A percentile compares a stretch with the other conserved stretches of the same genome.
Evolutionary conservation across 2,888 invertebrate genomes (phyloP).

Genomic region (Cordilura impudica): DNA sequence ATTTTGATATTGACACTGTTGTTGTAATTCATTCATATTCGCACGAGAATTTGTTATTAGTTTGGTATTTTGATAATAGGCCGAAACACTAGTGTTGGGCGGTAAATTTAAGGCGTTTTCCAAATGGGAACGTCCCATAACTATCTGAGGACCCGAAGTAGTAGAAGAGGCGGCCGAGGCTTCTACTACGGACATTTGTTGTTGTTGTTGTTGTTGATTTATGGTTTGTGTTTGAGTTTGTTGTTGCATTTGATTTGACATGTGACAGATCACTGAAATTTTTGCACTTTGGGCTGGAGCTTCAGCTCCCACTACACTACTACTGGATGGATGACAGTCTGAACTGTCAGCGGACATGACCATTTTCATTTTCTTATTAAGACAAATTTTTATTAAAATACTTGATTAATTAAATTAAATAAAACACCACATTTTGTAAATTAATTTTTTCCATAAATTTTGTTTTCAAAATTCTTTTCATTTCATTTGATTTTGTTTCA

Average conservation of each 20-base stretch:
- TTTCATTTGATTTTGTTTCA: slow-evolving; percentile 16
- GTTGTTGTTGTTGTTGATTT: slow-evolving; percentile 6
- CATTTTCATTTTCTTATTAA: slow-evolving; percentile 71
- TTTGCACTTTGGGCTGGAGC: slow-evolving; percentile 65
- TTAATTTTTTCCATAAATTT: slow-evolving; percentile 18
- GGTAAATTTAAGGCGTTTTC: slow-evolving; percentile 76
- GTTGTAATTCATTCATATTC: slow-evolving; percentile 47
- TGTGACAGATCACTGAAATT: slow-evolving; percentile 73
- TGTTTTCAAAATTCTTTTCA: slow-evolving; percentile 1
- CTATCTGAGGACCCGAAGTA: slow-evolving; percentile 64
- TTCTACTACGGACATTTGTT: slow-evolving; percentile 46
- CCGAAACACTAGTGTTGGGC: slow-evolving; percentile 75
- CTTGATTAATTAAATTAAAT: not conserved
- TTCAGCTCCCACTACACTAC: slow-evolving; percentile 65
- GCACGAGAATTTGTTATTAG: slow-evolving; percentile 58
- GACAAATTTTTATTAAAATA: not conserved
- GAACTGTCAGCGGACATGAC: slow-evolving; percentile 78
- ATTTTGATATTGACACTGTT: slow-evolving; percentile 35
- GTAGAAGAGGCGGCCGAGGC: slow-evolving; percentile 66
- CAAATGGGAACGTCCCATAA: slow-evolving; percentile 73
- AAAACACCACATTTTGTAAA: too few relatives aligned
- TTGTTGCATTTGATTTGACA: slow-evolving; percentile 64
- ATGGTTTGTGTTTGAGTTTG: slow-evolving; percentile 30
- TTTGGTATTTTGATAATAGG: slow-evolving; percentile 75
- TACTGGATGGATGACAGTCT: slow-evolving; percentile 74